phyloP scores from a whole-genome alignment of 2,888 invertebrate genomes.

The Tachystola acroxantha region DNA sequence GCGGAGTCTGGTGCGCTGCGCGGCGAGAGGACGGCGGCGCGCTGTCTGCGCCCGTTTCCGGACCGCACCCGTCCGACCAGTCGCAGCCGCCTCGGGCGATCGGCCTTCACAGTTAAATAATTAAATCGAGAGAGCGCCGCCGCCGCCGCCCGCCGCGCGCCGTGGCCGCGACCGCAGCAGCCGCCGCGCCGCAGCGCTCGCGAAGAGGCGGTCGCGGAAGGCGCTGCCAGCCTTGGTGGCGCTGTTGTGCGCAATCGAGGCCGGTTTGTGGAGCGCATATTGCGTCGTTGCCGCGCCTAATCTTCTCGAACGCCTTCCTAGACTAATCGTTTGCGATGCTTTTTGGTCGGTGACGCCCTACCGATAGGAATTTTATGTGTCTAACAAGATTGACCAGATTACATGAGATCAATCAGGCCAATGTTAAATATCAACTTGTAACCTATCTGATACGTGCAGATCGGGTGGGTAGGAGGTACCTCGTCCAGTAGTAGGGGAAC shows the following conservation, averaged over 20 bases:
- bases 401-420: not conserved
- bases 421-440: not conserved
- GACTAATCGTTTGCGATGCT: conserved; percentile 35
- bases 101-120: conserved; percentile 75
- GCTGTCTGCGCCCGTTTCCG: conserved; percentile 74
- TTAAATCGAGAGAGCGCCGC: conserved; percentile 67
- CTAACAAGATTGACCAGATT: conserved; percentile 6
- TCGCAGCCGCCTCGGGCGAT: conserved; percentile 74
- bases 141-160: conserved; percentile 26
- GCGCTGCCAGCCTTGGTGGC: conserved; percentile 71
- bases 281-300: conserved; percentile 60
- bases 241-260: conserved; percentile 72
- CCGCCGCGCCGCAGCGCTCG: conserved; percentile 41
- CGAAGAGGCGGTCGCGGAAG: conserved; percentile 72
- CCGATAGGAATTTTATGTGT: conserved; percentile 18
- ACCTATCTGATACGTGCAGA: not conserved
- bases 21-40: conserved; percentile 59
- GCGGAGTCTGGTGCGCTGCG: conserved; percentile 63
- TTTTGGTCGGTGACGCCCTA: conserved; percentile 41
- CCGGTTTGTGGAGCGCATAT: conserved; percentile 67
- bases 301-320: conserved; percentile 55
- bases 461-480: too few relatives aligned
- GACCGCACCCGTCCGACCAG: conserved; percentile 74
- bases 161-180: too few relatives aligned
- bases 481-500: too few relatives aligned